Conservation (phyloP, 1,140 invertebrate genomes). For the Ephestia elutella region DNA sequence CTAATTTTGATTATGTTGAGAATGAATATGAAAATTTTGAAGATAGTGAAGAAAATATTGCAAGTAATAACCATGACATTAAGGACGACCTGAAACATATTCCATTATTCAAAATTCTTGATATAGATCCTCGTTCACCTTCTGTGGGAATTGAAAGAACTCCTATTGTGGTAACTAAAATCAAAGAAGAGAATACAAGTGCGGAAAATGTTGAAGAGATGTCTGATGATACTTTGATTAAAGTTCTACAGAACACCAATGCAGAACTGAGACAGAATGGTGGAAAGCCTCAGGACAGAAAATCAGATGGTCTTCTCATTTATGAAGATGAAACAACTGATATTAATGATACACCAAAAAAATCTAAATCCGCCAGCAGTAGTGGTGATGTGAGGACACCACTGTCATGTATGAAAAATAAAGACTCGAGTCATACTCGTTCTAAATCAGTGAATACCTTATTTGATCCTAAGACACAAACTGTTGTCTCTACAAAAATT, state of each 20-base stretch:
- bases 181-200: slow-evolving; percentile 24
- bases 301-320: slow-evolving; percentile 52
- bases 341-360: slow-evolving; percentile 51
- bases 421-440: slow-evolving; percentile 44
- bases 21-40: slow-evolving; percentile 39
- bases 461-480: slow-evolving; percentile 41
- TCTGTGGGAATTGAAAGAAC: slow-evolving; percentile 68
- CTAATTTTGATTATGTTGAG: slow-evolving; percentile 71
- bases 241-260: slow-evolving; percentile 58
- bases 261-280: slow-evolving; percentile 35
- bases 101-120: slow-evolving; percentile 45
- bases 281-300: slow-evolving; percentile 26
- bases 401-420: slow-evolving; percentile 68
- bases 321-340: slow-evolving; percentile 56
- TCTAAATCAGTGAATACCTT: slow-evolving; percentile 61
- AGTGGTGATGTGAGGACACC: slow-evolving; percentile 57
- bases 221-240: slow-evolving; percentile 63
- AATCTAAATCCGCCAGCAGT: slow-evolving; percentile 42
- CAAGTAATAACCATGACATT: slow-evolving; percentile 18
- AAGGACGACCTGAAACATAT: slow-evolving; percentile 37
- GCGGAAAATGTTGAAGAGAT: slow-evolving; percentile 62
- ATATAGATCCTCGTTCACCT: slow-evolving; percentile 67
- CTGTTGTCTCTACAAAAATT: slow-evolving; percentile 28
- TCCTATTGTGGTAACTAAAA: slow-evolving; percentile 57
- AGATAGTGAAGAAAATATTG: slow-evolving; percentile 33